phyloP scores from a whole-genome alignment of 2,113 vertebrate species.

The Ovis canadensis region DNA sequence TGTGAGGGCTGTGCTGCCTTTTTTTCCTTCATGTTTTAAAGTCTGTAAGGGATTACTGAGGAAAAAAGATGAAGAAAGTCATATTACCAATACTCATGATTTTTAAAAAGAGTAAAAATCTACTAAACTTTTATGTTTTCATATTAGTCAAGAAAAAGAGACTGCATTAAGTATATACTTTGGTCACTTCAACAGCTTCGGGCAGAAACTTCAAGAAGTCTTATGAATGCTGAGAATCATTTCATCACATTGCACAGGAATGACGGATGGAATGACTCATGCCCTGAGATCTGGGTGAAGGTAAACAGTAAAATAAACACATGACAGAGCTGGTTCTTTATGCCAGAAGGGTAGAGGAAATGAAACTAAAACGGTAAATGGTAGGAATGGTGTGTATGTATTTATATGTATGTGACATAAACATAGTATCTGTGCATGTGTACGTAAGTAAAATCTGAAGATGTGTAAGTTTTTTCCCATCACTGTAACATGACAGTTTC shows the following conservation, averaged over 20 bases:
- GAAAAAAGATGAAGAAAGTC: background rate
- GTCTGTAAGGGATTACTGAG: background rate
- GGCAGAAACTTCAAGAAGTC: background rate
- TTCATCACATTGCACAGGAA: background rate
- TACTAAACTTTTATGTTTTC: background rate
- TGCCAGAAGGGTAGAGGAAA: background rate
- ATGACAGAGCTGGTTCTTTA: background rate
- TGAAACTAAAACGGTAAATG: background rate
- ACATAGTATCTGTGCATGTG: background rate
- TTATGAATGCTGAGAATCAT: background rate
- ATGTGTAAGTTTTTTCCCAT: background rate
- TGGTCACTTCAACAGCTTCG: background rate
- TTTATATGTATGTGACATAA: background rate
- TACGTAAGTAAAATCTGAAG: background rate
- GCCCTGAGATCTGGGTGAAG: background rate
- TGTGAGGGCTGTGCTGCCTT: background rate
- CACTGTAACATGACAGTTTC: background rate
- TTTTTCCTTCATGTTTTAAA: slow-evolving; percentile 1
- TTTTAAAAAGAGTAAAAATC: background rate
- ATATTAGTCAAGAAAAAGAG: background rate
- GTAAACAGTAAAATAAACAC: background rate
- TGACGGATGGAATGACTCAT: background rate
- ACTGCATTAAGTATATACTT: background rate
- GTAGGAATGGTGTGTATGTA: background rate
- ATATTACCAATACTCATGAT: background rate